phyloP scores from a whole-genome alignment of 2,888 invertebrate species.

The Thymelicus lineola region DNA sequence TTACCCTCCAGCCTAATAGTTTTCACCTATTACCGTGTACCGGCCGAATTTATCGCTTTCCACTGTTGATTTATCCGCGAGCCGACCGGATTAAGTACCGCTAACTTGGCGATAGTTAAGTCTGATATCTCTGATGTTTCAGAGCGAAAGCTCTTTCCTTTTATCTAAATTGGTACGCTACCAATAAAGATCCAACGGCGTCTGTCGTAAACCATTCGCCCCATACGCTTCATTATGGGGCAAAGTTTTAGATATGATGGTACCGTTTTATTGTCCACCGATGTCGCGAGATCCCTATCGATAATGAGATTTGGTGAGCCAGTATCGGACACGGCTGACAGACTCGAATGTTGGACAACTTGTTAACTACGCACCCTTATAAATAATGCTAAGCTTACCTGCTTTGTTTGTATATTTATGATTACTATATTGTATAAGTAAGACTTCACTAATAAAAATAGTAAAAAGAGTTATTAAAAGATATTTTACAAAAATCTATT shows the following conservation, averaged over 20 bases:
- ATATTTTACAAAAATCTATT: too few species aligned
- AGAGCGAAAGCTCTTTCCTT: conserved; percentile 83
- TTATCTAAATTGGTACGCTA: conserved; percentile 85
- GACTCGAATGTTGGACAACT: conserved; percentile 58
- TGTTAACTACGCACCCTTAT: conserved; percentile 48
- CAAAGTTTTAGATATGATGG: conserved; percentile 85
- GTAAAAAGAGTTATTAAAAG: conserved; percentile 10
- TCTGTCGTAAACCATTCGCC: conserved; percentile 84
- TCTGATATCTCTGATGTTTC: conserved; percentile 83
- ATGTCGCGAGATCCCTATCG: conserved; percentile 83
- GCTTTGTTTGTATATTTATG: too few species aligned
- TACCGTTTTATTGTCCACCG: conserved; percentile 84
- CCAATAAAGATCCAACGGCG: conserved; percentile 84
- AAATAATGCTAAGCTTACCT: conserved; percentile 15
- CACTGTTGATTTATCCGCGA: conserved; percentile 82
- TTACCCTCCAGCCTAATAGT: conserved; percentile 78
- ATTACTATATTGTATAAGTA: too few species aligned
- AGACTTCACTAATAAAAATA: neutral
- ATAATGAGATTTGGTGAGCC: conserved; percentile 75
- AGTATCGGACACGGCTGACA: conserved; percentile 54
- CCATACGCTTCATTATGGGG: conserved; percentile 85
- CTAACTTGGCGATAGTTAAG: conserved; percentile 85
- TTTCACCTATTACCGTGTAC: conserved; percentile 83
- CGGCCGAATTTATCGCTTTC: conserved; percentile 79
- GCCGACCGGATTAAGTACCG: conserved; percentile 82